Percentiles rank a stretch among this genome's conserved stretches.
These are phyloP conservation scores for Alosa alosa DNA, from an alignment of 2,113 vertebrate genomes.

Conservation along the genomic window DNA sequence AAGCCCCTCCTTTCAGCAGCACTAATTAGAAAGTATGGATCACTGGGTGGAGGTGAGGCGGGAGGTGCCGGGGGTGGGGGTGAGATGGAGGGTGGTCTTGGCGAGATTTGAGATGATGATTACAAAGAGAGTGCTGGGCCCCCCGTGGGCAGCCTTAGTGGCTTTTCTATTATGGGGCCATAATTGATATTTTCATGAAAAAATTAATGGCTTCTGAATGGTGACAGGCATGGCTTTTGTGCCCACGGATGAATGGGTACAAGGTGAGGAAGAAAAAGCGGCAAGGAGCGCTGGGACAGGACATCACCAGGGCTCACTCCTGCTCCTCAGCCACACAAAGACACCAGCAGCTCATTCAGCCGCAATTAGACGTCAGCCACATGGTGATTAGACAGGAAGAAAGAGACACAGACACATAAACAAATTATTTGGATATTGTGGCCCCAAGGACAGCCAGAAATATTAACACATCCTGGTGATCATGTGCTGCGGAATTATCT, in stretches of 20 bases:
- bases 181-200: conserved; percentile 80
- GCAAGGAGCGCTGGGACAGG: neutral
- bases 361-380: neutral
- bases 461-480: conserved; percentile 1
- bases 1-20: conserved; percentile 69
- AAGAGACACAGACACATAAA: neutral
- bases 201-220: conserved; percentile 58
- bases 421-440: neutral
- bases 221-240: conserved; percentile 56
- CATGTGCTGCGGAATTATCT: neutral
- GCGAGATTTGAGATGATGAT: conserved; percentile 65
- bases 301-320: conserved; percentile 10
- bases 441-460: neutral
- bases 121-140: conserved; percentile 60
- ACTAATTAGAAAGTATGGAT: conserved; percentile 69
- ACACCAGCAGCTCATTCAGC: neutral
- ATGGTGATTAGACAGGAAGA: neutral
- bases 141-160: conserved; percentile 50
- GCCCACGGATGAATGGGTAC: conserved; percentile 44
- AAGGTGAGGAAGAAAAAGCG: conserved; percentile 39
- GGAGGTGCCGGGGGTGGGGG: neutral
- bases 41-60: conserved; percentile 40
- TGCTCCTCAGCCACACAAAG: neutral
- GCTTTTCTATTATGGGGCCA: conserved; percentile 73
- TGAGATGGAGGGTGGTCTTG: conserved; percentile 25